Percentiles rank a stretch among this genome's conserved stretches.
Evolutionary conservation across 1,140 invertebrate species (phyloP).

Genomic region (Pollicipes pollicipes): DNA sequence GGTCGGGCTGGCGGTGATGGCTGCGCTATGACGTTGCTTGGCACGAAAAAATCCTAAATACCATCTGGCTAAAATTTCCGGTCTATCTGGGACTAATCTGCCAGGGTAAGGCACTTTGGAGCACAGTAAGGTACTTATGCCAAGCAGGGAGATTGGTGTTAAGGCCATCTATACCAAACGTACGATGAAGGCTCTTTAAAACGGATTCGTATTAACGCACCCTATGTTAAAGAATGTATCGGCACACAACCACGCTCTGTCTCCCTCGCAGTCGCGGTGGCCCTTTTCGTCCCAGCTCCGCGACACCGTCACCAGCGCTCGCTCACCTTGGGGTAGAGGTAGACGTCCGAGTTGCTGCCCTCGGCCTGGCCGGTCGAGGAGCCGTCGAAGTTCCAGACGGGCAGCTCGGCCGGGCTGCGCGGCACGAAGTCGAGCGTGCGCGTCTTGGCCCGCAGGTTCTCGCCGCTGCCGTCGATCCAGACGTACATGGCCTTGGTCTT

Average conservation of each 20-base stretch:
- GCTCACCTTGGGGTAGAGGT: constrained; percentile 70
- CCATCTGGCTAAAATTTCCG: no score
- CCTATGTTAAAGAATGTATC: constrained; percentile 12
- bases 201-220: no score
- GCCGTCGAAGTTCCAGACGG: constrained; percentile 90
- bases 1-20: no score
- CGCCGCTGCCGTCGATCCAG: constrained; percentile 89
- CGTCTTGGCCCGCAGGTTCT: constrained; percentile 74
- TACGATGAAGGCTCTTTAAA: no score
- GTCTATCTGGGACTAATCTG: no score
- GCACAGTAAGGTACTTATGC: no score
- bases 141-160: no score
- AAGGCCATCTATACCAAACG: no score
- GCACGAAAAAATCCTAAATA: no score
- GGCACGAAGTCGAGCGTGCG: constrained; percentile 63
- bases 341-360: no score
- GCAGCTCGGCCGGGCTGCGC: constrained; percentile 65
- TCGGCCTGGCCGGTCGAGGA: constrained; percentile 64
- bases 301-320: constrained; percentile 86
- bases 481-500: constrained; percentile 71
- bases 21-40: no score
- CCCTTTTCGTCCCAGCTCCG: constrained; percentile 79
- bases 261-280: constrained; percentile 33
- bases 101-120: no score
- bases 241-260: constrained; percentile 8